These are phyloP conservation scores for Campoplex capitator DNA, from an alignment of 2,888 invertebrate species.

Conservation along the genomic window DNA sequence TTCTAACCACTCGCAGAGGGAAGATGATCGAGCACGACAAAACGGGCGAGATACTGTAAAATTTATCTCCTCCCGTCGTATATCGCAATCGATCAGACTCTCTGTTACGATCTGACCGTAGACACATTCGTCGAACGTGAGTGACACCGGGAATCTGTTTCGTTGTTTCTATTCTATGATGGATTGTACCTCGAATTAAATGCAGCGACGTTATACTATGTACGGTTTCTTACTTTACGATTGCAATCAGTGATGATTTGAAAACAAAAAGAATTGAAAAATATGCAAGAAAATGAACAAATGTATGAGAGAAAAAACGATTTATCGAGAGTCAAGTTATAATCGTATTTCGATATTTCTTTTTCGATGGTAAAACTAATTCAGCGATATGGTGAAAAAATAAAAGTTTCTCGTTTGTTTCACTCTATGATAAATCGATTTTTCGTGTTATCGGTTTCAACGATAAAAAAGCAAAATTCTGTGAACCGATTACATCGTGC, in stretches of 20 bases:
- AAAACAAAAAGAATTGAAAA: constrained; percentile 4
- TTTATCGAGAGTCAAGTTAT: not conserved
- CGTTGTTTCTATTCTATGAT: constrained; percentile 33
- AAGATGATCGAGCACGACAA: constrained; percentile 58
- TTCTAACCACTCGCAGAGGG: constrained; percentile 15
- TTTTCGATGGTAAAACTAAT: not conserved
- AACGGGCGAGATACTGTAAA: constrained; percentile 40
- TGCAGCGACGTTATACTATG: not conserved
- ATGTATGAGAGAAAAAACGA: not conserved
- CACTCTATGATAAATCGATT: not conserved
- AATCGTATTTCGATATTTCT: not conserved
- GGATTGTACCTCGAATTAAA: constrained; percentile 38
- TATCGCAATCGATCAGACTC: constrained; percentile 45
- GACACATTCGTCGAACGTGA: constrained; percentile 50
- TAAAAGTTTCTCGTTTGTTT: not conserved
- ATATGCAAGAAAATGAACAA: not conserved
- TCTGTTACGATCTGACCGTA: constrained; percentile 36
- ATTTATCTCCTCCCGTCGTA: constrained; percentile 47
- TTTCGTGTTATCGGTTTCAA: not conserved
- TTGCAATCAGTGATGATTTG: constrained; percentile 30
- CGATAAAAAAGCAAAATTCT: too few relatives aligned
- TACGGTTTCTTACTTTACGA: not conserved
- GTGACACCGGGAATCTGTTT: constrained; percentile 50
- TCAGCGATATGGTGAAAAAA: not conserved
- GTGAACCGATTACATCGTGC: too few relatives aligned